Conservation (phyloP, 2,888 invertebrate species). For the Pammene fasciana region DNA sequence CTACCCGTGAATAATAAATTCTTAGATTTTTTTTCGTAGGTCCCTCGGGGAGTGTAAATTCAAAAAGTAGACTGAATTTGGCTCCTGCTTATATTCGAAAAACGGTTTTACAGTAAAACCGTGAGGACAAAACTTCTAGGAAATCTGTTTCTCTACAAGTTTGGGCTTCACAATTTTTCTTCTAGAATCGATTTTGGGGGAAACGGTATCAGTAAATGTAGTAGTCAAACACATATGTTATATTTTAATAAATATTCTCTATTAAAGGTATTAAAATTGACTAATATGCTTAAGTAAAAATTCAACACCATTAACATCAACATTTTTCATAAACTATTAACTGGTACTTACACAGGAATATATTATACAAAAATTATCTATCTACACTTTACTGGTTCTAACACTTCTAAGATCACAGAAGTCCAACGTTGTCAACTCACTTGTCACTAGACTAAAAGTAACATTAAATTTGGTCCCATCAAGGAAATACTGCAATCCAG, state of each 20-base stretch:
- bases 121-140: too few relatives aligned
- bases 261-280: constrained; percentile 6
- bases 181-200: too few relatives aligned
- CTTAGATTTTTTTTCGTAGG: too few relatives aligned
- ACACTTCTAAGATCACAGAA: constrained; percentile 34
- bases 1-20: too few relatives aligned
- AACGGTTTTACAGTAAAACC: too few relatives aligned
- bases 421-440: constrained; percentile 5
- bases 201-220: too few relatives aligned
- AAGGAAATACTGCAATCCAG: background rate
- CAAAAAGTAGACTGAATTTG: too few relatives aligned
- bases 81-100: too few relatives aligned
- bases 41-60: too few relatives aligned
- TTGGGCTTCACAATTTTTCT: too few relatives aligned
- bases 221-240: background rate
- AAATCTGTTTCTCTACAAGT: too few relatives aligned
- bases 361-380: constrained; percentile 26
- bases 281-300: constrained; percentile 10
- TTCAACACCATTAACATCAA: constrained; percentile 8
- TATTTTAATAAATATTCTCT: constrained; percentile 15
- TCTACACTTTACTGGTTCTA: constrained; percentile 5
- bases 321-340: constrained; percentile 8
- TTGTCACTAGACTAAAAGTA: constrained; percentile 13
- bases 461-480: constrained; percentile 23
- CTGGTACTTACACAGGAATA: constrained; percentile 6